These are phyloP conservation scores for Podarcis cretensis DNA, from an alignment of 2,113 vertebrate species.

Conservation along the genomic window DNA sequence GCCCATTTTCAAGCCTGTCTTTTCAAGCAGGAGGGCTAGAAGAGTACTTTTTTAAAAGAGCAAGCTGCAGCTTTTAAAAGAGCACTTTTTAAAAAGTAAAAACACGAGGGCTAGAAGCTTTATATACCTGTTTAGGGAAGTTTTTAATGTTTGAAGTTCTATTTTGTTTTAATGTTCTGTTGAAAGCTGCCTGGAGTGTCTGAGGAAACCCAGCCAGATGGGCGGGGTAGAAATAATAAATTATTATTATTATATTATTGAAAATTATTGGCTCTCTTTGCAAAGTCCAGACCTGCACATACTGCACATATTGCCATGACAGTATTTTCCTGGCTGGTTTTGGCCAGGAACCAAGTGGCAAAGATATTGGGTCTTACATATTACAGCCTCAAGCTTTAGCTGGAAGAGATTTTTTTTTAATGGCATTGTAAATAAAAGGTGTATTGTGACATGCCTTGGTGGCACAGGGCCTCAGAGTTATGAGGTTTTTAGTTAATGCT, in stretches of 20 bases:
- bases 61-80: no score
- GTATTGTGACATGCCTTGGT: neutral
- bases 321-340: neutral
- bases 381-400: neutral
- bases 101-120: no score
- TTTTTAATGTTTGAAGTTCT: no score
- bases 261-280: neutral
- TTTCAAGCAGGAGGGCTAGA: neutral
- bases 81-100: no score
- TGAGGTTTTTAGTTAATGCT: neutral
- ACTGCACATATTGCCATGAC: neutral
- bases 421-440: rapidly evolving
- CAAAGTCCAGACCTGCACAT: neutral
- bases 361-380: rapidly evolving
- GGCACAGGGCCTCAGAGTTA: neutral
- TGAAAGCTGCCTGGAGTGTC: no score
- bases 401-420: neutral
- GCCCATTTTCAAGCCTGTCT: neutral
- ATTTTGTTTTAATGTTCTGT: no score
- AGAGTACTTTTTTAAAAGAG: neutral
- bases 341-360: neutral
- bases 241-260: no score
- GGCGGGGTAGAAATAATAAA: no score
- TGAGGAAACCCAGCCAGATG: no score
- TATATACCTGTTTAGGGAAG: no score